phyloP scores from a whole-genome alignment of 53 echinoderm and acorn worm genomes.

The Henricia sp. region DNA sequence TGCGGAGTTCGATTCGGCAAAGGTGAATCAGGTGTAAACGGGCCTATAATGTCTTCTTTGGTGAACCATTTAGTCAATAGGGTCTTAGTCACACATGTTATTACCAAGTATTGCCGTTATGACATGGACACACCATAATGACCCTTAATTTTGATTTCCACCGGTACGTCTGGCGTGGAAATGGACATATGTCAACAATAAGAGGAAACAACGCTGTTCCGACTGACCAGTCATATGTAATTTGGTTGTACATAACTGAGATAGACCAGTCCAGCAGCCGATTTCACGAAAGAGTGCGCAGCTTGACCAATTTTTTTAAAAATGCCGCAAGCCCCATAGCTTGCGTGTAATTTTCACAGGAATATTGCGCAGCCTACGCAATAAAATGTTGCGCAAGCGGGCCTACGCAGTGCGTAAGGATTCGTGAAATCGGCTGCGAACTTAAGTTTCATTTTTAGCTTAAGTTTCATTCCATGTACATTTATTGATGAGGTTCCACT shows the following conservation, averaged over 20 bases:
- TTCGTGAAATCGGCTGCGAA: too few relatives aligned
- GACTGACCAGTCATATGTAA: background rate
- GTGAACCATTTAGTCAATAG: background rate
- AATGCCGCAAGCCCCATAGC: too few relatives aligned
- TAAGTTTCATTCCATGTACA: too few relatives aligned
- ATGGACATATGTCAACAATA: conserved; percentile 34
- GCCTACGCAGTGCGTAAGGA: too few relatives aligned
- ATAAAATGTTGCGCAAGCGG: too few relatives aligned
- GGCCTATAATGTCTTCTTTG: background rate
- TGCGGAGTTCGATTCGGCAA: background rate
- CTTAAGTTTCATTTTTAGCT: too few relatives aligned
- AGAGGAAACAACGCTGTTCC: background rate
- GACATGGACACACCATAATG: background rate
- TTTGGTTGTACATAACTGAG: background rate
- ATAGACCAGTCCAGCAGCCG: background rate
- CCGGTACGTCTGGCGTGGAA: conserved; percentile 4
- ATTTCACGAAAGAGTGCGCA: background rate
- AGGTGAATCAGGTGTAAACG: background rate
- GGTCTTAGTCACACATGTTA: background rate
- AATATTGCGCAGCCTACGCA: too few relatives aligned
- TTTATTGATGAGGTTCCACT: too few relatives aligned
- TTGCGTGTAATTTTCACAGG: too few relatives aligned
- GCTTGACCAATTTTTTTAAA: too few relatives aligned
- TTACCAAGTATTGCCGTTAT: background rate
- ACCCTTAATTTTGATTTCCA: conserved; percentile 44